Percentiles rank a stretch among this genome's conserved stretches.
These are phyloP conservation scores for Buceros bicornis DNA, from an alignment of 2,797 vertebrate genomes.

Conservation along the genomic window DNA sequence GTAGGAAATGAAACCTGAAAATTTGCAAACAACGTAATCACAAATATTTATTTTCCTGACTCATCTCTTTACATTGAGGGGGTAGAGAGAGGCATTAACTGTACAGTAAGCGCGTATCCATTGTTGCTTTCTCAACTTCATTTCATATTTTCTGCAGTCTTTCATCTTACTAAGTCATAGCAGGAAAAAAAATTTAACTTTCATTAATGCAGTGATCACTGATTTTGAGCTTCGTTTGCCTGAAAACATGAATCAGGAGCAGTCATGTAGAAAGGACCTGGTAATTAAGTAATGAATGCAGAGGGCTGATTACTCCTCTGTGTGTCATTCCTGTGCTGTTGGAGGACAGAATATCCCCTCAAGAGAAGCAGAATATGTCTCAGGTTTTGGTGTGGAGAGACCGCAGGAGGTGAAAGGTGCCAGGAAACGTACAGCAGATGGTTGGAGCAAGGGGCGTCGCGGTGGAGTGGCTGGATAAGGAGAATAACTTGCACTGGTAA, in stretches of 20 bases:
- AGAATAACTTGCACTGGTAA: neutral
- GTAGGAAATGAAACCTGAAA: neutral
- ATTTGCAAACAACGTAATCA: neutral
- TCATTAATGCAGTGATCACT: neutral
- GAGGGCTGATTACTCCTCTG: constrained; percentile 9
- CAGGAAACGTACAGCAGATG: neutral
- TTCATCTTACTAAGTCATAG: neutral
- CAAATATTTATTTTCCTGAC: neutral
- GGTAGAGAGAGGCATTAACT: neutral
- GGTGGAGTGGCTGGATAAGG: neutral
- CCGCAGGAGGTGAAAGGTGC: neutral
- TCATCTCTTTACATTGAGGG: neutral
- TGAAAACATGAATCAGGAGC: constrained; percentile 22
- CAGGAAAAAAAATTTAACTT: neutral
- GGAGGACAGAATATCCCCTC: neutral
- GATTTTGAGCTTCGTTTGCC: constrained; percentile 45
- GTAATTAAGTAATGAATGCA: constrained; percentile 36
- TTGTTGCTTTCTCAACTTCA: neutral
- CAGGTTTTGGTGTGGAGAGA: neutral
- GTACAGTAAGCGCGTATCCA: neutral
- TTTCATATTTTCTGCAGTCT: neutral
- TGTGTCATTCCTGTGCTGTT: neutral
- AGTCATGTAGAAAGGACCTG: neutral
- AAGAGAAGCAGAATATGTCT: neutral
- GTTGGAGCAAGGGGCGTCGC: neutral